A percentile compares a stretch with the other conserved stretches of the same genome.
phyloP scores from a whole-genome alignment of 1,140 invertebrate species.

The Drosophila seguyi region DNA sequence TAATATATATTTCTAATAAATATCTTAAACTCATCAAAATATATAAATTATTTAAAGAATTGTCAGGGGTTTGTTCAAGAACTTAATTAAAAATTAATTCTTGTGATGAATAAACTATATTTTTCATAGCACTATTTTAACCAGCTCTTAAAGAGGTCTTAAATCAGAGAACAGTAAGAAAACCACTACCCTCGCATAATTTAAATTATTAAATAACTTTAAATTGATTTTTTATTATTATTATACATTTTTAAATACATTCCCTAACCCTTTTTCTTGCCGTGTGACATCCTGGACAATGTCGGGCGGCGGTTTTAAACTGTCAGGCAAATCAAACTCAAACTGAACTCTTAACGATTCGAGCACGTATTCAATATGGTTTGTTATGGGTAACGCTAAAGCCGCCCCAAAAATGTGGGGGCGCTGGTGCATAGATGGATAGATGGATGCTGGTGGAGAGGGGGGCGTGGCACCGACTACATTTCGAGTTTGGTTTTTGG shows the following conservation, averaged over 20 bases:
- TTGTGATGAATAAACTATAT: too few relatives aligned
- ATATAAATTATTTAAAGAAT: too few relatives aligned
- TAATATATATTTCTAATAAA: too few relatives aligned
- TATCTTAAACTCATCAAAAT: too few relatives aligned
- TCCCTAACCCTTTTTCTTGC: background rate
- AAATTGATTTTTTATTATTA: background rate
- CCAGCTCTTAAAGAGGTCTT: too few relatives aligned
- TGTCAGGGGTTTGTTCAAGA: too few relatives aligned
- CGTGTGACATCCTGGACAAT: conserved; percentile 9
- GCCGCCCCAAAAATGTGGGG: conserved; percentile 4
- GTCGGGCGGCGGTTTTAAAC: conserved; percentile 38
- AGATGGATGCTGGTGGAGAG: background rate
- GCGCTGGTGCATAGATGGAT: background rate
- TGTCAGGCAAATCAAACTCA: conserved; percentile 80
- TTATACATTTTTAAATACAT: background rate
- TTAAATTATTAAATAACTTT: background rate
- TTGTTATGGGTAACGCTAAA: conserved; percentile 63
- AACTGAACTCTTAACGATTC: conserved; percentile 76
- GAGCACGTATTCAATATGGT: conserved; percentile 82
- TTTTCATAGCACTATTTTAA: too few relatives aligned
- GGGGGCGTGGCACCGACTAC: conserved; percentile 22
- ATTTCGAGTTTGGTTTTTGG: conserved; percentile 43
- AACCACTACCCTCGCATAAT: background rate
- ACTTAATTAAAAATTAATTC: too few relatives aligned
- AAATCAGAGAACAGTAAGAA: too few relatives aligned